Percentiles rank a stretch among this genome's conserved stretches.
Conservation (phyloP, 37 sponge, comb jelly and placozoan species). For the Ephydatia muelleri region DNA sequence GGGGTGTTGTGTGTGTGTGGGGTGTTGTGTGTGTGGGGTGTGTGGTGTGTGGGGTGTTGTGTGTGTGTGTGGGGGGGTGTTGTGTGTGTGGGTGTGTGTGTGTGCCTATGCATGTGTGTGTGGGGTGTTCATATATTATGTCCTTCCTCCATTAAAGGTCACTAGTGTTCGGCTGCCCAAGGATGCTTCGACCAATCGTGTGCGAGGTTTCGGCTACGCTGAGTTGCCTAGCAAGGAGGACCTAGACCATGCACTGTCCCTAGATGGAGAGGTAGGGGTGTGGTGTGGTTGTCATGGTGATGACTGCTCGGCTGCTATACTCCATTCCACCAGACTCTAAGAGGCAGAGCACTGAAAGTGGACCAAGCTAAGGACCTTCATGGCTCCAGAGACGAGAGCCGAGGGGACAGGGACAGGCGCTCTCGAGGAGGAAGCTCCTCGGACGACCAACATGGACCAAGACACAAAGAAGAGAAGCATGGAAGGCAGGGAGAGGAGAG, state of each 20-base stretch:
- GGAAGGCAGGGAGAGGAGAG: neutral
- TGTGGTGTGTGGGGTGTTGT: too few relatives aligned
- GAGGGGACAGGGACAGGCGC: conserved; percentile 15
- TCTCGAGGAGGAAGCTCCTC: neutral
- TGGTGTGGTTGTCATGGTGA: neutral
- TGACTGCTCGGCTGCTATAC: neutral
- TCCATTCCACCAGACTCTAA: neutral
- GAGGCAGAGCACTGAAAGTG: neutral
- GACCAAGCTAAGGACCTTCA: neutral
- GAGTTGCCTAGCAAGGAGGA: conserved; percentile 69
- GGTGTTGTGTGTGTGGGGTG: neutral
- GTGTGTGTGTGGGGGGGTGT: too few relatives aligned
- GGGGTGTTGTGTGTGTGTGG: neutral
- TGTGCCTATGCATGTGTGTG: too few relatives aligned
- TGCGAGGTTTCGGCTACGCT: conserved; percentile 97
- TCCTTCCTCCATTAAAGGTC: conserved; percentile 31
- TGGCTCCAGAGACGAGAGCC: neutral
- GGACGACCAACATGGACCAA: neutral
- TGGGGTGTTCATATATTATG: too few relatives aligned
- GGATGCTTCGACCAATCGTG: conserved; percentile 62
- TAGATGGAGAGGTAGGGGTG: conserved; percentile 65
- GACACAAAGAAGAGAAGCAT: neutral
- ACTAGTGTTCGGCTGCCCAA: conserved; percentile 75
- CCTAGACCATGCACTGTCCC: conserved; percentile 73
- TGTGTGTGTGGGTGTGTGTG: neutral